A percentile compares a stretch with the other conserved stretches of the same genome.
These are phyloP conservation scores for Thaumatotibia leucotreta DNA, from an alignment of 1,140 invertebrate species.

Conservation along the genomic window DNA sequence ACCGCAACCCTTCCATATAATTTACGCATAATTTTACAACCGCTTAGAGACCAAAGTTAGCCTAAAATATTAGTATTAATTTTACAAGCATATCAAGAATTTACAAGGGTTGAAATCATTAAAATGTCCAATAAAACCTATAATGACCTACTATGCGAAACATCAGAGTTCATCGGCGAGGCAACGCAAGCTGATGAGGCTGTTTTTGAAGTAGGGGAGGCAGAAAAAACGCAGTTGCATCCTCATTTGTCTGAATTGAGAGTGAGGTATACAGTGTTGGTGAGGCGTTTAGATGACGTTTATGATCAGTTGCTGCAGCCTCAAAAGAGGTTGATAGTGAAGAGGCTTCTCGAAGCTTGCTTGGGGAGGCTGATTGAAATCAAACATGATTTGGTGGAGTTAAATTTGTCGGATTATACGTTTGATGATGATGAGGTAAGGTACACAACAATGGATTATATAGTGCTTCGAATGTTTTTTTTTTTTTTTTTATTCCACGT, in stretches of 20 bases:
- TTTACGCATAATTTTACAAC: too few species aligned
- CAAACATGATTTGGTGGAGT: constrained; percentile 90
- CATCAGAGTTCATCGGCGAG: constrained; percentile 80
- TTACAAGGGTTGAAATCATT: too few species aligned
- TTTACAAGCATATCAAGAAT: too few species aligned
- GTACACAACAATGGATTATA: neutral
- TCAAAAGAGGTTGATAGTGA: constrained; percentile 90
- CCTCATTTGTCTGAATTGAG: constrained; percentile 80
- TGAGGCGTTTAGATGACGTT: constrained; percentile 86
- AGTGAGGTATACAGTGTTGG: constrained; percentile 87
- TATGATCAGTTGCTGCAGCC: constrained; percentile 96
- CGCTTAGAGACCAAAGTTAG: too few species aligned
- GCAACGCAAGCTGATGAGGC: constrained; percentile 80
- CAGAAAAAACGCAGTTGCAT: constrained; percentile 79
- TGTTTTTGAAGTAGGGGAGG: constrained; percentile 79
- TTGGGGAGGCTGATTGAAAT: constrained; percentile 88
- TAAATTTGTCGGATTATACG: constrained; percentile 90
- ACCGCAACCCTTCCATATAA: too few species aligned
- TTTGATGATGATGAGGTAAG: constrained; percentile 89
- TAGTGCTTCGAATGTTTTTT: too few species aligned
- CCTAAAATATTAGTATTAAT: too few species aligned
- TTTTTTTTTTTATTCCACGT: too few species aligned
- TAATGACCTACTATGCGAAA: constrained; percentile 80
- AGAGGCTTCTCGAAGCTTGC: constrained; percentile 86
- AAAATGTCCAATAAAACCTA: constrained; percentile 86